These are phyloP conservation scores for Ciconia stormi DNA, from an alignment of 2,113 vertebrate genomes.

Conservation along the genomic window DNA sequence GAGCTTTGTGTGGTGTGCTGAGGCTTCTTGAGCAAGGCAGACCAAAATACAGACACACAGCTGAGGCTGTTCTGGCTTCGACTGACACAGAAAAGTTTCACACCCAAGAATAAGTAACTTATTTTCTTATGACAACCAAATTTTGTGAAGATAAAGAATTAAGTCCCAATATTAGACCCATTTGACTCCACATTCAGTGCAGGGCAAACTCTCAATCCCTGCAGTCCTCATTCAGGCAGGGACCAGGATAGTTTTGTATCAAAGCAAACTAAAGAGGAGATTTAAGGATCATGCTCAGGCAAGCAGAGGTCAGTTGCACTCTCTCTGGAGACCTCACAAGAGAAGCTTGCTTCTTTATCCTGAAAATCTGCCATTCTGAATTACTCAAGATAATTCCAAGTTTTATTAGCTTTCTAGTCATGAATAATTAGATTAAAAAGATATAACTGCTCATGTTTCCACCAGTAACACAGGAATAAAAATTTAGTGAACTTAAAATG, in stretches of 20 bases:
- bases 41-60: constrained; percentile 62
- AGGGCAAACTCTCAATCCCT: background rate
- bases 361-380: background rate
- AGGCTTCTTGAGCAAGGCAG: constrained; percentile 43
- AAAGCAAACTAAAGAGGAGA: background rate
- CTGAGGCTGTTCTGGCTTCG: constrained; percentile 36
- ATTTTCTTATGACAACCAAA: constrained; percentile 56
- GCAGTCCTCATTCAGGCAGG: background rate
- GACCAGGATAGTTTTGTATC: background rate
- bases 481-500: background rate
- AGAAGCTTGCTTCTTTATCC: background rate
- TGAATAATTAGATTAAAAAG: background rate
- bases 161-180: background rate
- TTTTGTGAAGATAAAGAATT: constrained; percentile 4
- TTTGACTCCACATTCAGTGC: background rate
- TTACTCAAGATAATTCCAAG: background rate
- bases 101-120: constrained; percentile 49
- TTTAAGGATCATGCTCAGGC: background rate
- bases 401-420: background rate
- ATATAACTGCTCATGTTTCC: background rate
- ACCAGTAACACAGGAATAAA: background rate
- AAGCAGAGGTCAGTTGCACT: background rate
- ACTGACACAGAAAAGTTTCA: constrained; percentile 47
- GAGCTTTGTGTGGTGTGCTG: constrained; percentile 69
- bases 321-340: background rate